Conservation (phyloP, 1,140 invertebrate species). For the Eueides isabella region DNA sequence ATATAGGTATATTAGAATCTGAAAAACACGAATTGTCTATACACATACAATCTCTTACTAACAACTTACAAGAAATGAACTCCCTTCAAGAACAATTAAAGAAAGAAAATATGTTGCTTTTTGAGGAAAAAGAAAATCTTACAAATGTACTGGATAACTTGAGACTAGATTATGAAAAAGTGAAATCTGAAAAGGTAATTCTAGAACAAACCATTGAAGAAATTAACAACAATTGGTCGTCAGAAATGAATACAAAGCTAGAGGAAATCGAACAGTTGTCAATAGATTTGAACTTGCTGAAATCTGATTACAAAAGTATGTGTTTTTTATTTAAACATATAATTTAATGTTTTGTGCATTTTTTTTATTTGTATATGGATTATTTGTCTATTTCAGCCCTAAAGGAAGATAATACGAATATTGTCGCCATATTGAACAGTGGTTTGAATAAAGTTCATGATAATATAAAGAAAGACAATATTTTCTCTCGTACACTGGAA, state of each 20-base stretch:
- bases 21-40: slow-evolving; percentile 11
- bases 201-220: slow-evolving; percentile 36
- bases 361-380: slow-evolving; percentile 9
- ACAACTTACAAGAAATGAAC: slow-evolving; percentile 10
- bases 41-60: background rate
- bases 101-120: slow-evolving; percentile 42
- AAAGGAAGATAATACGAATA: slow-evolving; percentile 30
- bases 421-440: slow-evolving; percentile 29
- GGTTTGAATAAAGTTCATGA: slow-evolving; percentile 43
- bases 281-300: slow-evolving; percentile 38
- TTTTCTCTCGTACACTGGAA: slow-evolving; percentile 36
- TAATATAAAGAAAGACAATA: slow-evolving; percentile 36
- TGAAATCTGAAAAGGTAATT: slow-evolving; percentile 42
- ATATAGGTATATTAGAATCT: slow-evolving; percentile 15
- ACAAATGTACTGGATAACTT: slow-evolving; percentile 22
- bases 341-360: slow-evolving; percentile 18
- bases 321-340: slow-evolving; percentile 36
- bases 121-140: slow-evolving; percentile 41
- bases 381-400: slow-evolving; percentile 35
- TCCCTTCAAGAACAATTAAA: slow-evolving; percentile 23
- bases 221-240: slow-evolving; percentile 12
- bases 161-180: slow-evolving; percentile 22
- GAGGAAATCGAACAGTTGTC: slow-evolving; percentile 42
- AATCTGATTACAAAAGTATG: slow-evolving; percentile 51
- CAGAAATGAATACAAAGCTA: slow-evolving; percentile 39